Base-by-base conservation (phyloP, 2,797 vertebrate species). In the Centroberyx gerrardi region DNA sequence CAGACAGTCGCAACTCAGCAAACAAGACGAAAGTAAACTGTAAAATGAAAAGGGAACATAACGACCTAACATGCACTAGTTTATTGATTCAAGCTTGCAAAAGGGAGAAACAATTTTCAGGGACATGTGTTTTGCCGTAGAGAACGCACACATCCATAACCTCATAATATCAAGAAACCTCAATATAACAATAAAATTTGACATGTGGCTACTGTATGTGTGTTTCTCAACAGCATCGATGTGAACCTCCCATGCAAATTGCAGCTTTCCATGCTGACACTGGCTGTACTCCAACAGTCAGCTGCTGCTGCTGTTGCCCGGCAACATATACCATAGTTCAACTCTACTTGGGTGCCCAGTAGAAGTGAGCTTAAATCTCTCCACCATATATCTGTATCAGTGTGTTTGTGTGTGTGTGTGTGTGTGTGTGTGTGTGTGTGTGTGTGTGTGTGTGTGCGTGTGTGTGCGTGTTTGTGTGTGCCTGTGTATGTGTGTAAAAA, bases 301-400 rank as follows among this genome's bases (percentile, higher is more conserved):
- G 90, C 87, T 88, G 89, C 90, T 81, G 78, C 90, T 91, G 90
- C 87, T 90, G 93, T 96, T 96, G 95, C 95, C 92, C 90, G 12
- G 95, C 95, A 96, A 96, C 95, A 91, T 94, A 91, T 93, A 92
- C 93, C 93, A 92, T 93, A 94, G 93, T 94, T 94, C 90, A 93
- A 91, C 89, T 87, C 81, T 87, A 90, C 90, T 89, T 46, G 80
- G 86, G 62, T 78, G 82, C 90, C 85, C 87, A 87, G 88, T 86
- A 82, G 86, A 91, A 94, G 92, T 93, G 89, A 91, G 87, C 82
- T 91, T 93, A 64, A 66, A 56, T 88, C 82, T 87, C 72, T 72
- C 62, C 63, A 27, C 62, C 61, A 29, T 68, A 81, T 56, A 81
- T 84, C 65, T 74, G 52, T 53, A 80, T 79, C 56, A 67, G 68